Base-by-base conservation (phyloP, 2,888 invertebrate genomes). In the Phyllotreta cruciferae region DNA sequence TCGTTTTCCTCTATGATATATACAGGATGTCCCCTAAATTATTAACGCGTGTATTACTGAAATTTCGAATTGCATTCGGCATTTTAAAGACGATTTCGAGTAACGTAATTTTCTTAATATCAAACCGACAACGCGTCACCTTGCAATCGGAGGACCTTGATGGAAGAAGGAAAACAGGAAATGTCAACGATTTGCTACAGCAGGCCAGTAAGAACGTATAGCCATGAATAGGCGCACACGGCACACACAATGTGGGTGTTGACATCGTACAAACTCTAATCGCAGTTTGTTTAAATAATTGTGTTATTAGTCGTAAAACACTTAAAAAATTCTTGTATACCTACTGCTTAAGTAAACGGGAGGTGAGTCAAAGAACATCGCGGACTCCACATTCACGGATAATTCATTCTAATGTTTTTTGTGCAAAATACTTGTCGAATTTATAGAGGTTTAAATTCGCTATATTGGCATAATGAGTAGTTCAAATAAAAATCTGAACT, bases 251-350 rank as follows among this genome's bases (percentile, higher is more conserved):
- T 24, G 50, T 50, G 36, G 50, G 50, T 24, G 50, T 50, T 50
- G 50, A 50, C 50, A 50, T 34, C 36, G 8, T n/a, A 50, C 13
- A 34, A 47, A 50, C 36, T 50, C 10, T 50, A 50, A n/a, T 50
- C 11, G n/a, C 24, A 35, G 11, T 35, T 10, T 34, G 14, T 50
- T 50, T 50, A 50, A 50, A 50, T 50, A 50, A 50, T 50, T 50
- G 11, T 36, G 50, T 50, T 50, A 36, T 50, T 50, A 50, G 50
- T 50, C 10, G 50, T n/a, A 10, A 49, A 49, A 35, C 35, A 24
- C 24, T 50, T 50, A 50, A 35, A 47, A 50, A 50, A 50, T 50
- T 50, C 50, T 50, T 50, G n/a, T n/a, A n/a, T 6, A 50, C 36
- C 34, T n/a, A 36, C 11, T 50, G 50, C 36, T 13, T 50, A 50